Conservation (phyloP, 1,140 invertebrate species). For the Carcinoscorpius rotundicauda region DNA sequence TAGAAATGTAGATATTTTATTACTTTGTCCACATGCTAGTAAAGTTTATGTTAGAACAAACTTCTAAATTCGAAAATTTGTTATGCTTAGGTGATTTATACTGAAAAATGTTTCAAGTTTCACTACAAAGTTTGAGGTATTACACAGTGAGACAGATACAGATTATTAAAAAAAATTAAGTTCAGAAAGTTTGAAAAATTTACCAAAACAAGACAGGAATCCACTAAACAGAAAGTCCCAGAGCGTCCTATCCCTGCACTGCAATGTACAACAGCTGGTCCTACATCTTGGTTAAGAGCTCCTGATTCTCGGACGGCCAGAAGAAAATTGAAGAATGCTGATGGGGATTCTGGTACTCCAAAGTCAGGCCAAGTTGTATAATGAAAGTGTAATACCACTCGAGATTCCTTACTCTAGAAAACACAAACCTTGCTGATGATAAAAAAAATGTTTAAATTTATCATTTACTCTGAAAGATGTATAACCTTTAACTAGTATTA, state of each 20-base stretch:
- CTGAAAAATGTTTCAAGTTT: too few species aligned
- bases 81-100: too few species aligned
- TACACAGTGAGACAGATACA: too few species aligned
- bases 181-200: conserved; percentile 10
- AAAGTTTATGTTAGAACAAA: too few species aligned
- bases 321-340: conserved; percentile 52
- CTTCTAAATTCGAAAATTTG: too few species aligned
- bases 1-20: too few species aligned
- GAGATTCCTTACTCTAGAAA: conserved; percentile 44
- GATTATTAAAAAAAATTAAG: conserved; percentile 6
- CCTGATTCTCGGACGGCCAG: conserved; percentile 26
- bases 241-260: conserved; percentile 95
- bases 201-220: conserved; percentile 77
- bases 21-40: too few species aligned
- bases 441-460: too few species aligned
- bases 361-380: conserved; percentile 99
- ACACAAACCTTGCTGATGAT: too few species aligned
- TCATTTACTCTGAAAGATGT: too few species aligned
- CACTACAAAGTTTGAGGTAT: too few species aligned
- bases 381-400: conserved; percentile 82
- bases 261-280: conserved; percentile 78
- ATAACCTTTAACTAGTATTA: too few species aligned
- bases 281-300: conserved; percentile 42
- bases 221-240: conserved; percentile 93
- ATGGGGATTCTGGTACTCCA: conserved; percentile 82